Evolutionary conservation across 2,888 invertebrate species (phyloP), one percentile per base, ranked within the genome.

Genomic region (Metellina segmentata): DNA sequence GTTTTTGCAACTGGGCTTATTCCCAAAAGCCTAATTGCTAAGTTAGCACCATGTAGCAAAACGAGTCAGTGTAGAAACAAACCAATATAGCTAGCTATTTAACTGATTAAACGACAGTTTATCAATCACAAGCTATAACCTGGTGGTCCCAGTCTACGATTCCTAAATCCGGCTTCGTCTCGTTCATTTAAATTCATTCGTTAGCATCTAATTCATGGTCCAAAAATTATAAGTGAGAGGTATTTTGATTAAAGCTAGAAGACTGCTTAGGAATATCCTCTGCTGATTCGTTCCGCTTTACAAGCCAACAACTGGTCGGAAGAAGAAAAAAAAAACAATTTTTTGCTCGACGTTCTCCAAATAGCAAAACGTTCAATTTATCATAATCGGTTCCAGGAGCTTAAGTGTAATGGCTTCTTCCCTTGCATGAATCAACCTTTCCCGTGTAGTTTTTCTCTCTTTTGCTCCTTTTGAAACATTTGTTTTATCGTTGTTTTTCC

Each of bases 401-500:
- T 79, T 34, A 53, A 79, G 53, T 16, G 7, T 79, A 79, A 79
- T 79, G 6, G 13, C 7, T 77, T 51, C 20, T 77, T 1, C 1
- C 16, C 13, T 34, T 34, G 16, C 52, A 52, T 51, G 11, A 52
- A 53, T 34, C 79, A 79, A 79, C 19, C 8, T 13, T 11, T 34
- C 13, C 77, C 61, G 0, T 53, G 7, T 13, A 20, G 34, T 11
- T 16, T 79, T 7, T 61, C 61, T 61, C 20, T 79, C 61, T 16
- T 48, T 61, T 9, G 9, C 34, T 13, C n/a, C 19, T 70, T 49
- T 20, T 53, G 48, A 16, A 74, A 7, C 13, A 74, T 74, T 52
- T 20, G 52, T 72, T 48, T 69, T 16, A n/a, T 49, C 19, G 49
- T 71, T 82, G 1, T 72, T 79, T 79, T 61, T 71, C 82, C n/a